A percentile compares a stretch with the other conserved stretches of the same genome.
Evolutionary conservation across 2,113 vertebrate genomes (phyloP).

Genomic region (Sisor rabdophorus): DNA sequence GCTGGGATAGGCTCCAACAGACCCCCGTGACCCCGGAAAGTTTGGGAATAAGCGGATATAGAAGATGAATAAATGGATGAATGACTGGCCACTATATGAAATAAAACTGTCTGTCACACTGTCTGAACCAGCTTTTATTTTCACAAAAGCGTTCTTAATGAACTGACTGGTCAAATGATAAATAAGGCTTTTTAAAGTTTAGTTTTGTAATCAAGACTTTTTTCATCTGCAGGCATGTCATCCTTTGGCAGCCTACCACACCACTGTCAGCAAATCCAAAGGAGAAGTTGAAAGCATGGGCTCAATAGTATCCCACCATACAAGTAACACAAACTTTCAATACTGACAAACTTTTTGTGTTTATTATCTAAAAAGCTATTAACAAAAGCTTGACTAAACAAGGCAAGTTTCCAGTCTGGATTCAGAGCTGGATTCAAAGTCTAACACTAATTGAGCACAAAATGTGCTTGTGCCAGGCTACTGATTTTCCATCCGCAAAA

Average conservation of each 20-base stretch:
- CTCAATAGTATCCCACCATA: background rate
- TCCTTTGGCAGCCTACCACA: background rate
- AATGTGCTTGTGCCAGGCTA: background rate
- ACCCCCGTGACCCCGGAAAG: no score
- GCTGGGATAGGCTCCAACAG: no score
- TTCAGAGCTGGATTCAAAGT: background rate
- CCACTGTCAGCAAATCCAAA: background rate
- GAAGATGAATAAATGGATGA: no score
- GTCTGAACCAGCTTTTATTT: background rate
- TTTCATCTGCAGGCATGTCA: background rate
- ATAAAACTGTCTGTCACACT: background rate
- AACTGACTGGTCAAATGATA: background rate
- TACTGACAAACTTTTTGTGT: no score
- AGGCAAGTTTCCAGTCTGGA: background rate
- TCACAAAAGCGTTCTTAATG: background rate
- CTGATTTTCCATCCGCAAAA: background rate
- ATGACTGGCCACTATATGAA: no score
- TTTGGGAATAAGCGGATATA: no score
- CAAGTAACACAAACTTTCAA: background rate
- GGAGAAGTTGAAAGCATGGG: background rate
- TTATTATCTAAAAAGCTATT: background rate
- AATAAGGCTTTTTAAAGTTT: no score
- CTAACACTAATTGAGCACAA: background rate
- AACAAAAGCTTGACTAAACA: background rate
- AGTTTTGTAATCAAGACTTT: no score